phyloP scores from a whole-genome alignment of 35 echinoderm and acorn worm genomes.

The Eucidaris tribuloides region DNA sequence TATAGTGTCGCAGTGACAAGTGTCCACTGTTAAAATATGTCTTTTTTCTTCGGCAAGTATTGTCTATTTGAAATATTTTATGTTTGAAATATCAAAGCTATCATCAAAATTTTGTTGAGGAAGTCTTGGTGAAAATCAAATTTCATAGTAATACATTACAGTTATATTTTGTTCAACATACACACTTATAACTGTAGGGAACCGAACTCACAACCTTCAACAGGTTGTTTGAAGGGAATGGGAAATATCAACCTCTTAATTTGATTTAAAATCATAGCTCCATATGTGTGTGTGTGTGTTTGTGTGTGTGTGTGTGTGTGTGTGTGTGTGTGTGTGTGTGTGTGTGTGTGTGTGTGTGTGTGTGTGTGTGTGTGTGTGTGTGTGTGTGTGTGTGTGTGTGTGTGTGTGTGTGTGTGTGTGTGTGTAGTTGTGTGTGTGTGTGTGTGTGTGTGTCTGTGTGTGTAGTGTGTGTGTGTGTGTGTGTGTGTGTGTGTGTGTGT shows the following conservation, averaged over 20 bases:
- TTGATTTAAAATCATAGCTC: background rate
- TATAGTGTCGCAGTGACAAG: background rate
- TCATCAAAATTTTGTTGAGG: background rate
- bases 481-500: no score
- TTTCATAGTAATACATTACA: background rate
- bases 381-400: no score
- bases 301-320: background rate
- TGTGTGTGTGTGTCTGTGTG: no score
- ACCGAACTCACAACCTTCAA: background rate
- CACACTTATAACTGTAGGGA: background rate
- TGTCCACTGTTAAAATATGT: background rate
- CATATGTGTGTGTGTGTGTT: background rate
- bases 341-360: no score
- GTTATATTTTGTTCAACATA: background rate
- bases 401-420: no score
- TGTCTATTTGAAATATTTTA: background rate
- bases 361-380: no score
- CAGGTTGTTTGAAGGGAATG: no score
- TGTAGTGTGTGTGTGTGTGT: no score
- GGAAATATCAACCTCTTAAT: background rate
- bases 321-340: background rate
- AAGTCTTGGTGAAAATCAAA: background rate
- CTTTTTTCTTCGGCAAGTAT: background rate
- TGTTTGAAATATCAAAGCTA: background rate
- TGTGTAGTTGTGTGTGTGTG: no score